Evolutionary conservation across 2,888 invertebrate genomes (phyloP).

Genomic region (Trichopoda pennipes): DNA sequence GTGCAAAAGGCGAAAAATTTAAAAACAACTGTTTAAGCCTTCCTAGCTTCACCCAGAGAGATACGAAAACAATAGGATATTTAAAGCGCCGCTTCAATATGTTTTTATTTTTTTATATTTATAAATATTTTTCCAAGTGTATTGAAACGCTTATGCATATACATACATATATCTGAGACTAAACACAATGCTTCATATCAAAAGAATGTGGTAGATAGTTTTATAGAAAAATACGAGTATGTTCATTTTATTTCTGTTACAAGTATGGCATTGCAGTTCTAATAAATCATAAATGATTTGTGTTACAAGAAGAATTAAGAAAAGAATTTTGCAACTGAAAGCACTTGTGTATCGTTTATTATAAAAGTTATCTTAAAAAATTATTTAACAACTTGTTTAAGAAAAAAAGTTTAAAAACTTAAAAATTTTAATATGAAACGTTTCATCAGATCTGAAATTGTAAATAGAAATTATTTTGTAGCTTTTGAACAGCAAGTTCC

Average conservation of each 20-base stretch:
- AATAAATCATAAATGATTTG: conserved; percentile 63
- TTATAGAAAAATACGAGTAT: conserved; percentile 37
- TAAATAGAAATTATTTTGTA: too few relatives aligned
- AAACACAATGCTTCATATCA: conserved; percentile 42
- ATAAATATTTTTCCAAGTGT: conserved; percentile 21
- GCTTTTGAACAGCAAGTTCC: too few relatives aligned
- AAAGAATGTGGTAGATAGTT: conserved; percentile 30
- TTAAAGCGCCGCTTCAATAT: too few relatives aligned
- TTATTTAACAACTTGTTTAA: conserved; percentile 6
- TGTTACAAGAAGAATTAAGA: conserved; percentile 22
- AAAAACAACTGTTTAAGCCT: too few relatives aligned
- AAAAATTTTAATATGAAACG: conserved; percentile 26
- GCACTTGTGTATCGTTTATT: conserved; percentile 21
- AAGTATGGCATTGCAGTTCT: conserved; percentile 53
- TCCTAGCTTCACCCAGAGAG: too few relatives aligned
- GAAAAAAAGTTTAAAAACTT: neutral
- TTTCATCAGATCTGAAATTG: neutral
- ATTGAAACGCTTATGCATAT: conserved; percentile 1
- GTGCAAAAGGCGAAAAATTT: too few relatives aligned
- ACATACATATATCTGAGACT: conserved; percentile 30
- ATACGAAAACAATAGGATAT: too few relatives aligned
- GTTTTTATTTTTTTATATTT: too few relatives aligned
- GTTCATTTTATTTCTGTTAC: conserved; percentile 35
- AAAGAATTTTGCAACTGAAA: conserved; percentile 32
- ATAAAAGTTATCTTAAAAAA: conserved; percentile 13